Base-by-base conservation (phyloP, 1,140 invertebrate species). In the Saccostrea cuccullata region DNA sequence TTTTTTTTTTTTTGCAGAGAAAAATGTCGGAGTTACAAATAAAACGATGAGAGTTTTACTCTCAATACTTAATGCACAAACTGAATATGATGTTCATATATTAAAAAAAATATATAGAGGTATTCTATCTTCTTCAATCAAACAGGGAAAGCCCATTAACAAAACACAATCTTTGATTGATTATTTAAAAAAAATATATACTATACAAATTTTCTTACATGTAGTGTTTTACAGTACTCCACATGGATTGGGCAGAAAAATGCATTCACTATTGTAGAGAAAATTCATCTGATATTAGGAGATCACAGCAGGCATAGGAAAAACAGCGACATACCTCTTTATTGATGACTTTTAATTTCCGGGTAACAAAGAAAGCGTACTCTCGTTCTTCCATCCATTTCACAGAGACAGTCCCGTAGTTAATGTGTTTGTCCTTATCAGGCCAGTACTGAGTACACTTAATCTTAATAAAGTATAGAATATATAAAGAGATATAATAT, bases 371-470 rank as follows among this genome's bases (percentile, higher is more conserved):
- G 30, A 55, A 84, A 8, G 82, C 40, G 13, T 55, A 84, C 11
- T 84, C 23, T 55, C 26, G 47, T 84, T 84, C 47, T 9, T 84
- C 82, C 11, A 55, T 8, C n/a, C 13, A n/a, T 40, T 55, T 55
- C n/a, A 84, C n/a, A 3, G n/a, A 23, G 9, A 84, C n/a, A 26
- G 12, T 55, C 47, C 82, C 82, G 20, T 55, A 26, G 12, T 3
- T 47, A 1, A 47, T 56, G 13, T 47, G 9, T 55, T 84, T 56
- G 15, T n/a, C 47, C n/a, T n/a, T 20, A 2, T 55, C 55, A 2
- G 82, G 82, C 82, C 82, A 84, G 13, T 84, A 84, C 20, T 84
- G 82, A 2, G 9, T 12, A 84, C 82, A 84, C 47, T 84, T 84
- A 2, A 55, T n/a, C 82, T 84, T 36, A 36, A 36, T 36, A 36